These are phyloP conservation scores for Polydesmus complanatus DNA, from an alignment of 2,888 invertebrate species.

Conservation along the genomic window DNA sequence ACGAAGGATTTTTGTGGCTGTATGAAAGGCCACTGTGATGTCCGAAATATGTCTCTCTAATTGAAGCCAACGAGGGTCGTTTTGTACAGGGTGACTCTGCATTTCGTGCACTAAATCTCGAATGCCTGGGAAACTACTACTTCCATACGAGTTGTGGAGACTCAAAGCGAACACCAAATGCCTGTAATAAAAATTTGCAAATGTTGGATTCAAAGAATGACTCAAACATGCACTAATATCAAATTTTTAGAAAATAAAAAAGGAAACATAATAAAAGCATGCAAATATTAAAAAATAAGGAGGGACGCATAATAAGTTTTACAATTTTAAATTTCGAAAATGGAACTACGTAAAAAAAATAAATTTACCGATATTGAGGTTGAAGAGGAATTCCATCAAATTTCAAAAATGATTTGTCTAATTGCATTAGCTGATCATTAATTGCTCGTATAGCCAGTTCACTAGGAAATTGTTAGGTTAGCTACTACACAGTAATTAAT, in stretches of 20 bases:
- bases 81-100: background rate
- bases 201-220: background rate
- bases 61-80: background rate
- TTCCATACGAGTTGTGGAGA: conserved; percentile 5
- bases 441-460: background rate
- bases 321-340: background rate
- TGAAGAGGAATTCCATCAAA: background rate
- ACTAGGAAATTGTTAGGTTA: background rate
- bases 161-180: conserved; percentile 4
- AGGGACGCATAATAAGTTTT: too few species aligned
- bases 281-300: too few species aligned
- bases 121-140: conserved; percentile 6
- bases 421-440: conserved; percentile 4
- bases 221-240: background rate
- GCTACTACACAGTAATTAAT: background rate
- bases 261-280: too few species aligned
- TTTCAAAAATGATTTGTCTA: conserved; percentile 2
- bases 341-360: background rate
- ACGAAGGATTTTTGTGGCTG: too few species aligned
- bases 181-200: background rate
- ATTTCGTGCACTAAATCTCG: conserved; percentile 1
- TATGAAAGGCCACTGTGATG: conserved; percentile 1
- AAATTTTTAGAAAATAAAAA: background rate
- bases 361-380: conserved; percentile 1
- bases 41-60: conserved; percentile 3